Base-by-base conservation (phyloP, 2,888 invertebrate species). In the Coelopa pilipes region DNA sequence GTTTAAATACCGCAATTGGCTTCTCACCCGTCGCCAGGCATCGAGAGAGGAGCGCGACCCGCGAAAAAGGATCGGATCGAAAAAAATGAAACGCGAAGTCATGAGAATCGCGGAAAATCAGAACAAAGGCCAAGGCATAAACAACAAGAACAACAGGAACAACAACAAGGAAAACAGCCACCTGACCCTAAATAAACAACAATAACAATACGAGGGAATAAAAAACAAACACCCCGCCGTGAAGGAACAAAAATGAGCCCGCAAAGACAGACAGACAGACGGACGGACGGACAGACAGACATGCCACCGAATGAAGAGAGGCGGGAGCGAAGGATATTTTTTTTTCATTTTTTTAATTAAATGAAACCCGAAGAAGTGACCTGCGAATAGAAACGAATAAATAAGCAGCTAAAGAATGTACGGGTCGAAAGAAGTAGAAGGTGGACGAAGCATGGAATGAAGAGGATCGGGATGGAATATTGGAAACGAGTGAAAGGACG, bases 281-380 rank as follows among this genome's bases (percentile, higher is more conserved):
- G 49, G 21, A 67, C 17, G 46, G 50, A 62, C 49, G 12, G 24
- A 7, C 47, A 24, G 46, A 70, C 53, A 57, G 49, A 57, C 49
- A 50, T 71, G 46, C 69, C 50, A 53, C 1, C 24, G 45, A 19
- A 57, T 7, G 62, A 24, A 34, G 24, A n/a, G 46, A 10, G 24
- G 45, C n/a, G 15, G 70, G 53, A 53, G 34, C 49, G 60, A 62
- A 69, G 47, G 53, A 60, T 19, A n/a, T 69, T 69, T 57, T 85
- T 85, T 85, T 85, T 46, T 50, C 15, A n/a, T 69, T 69, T 57
- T 85, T 85, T 85, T 85, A 85, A 85, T 85, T 85, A 85, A 85
- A 85, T 85, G 85, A 85, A 85, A 83, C 85, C 86, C 78, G 82
- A 84, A 82, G 83, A 85, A 85, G 85, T 85, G 85, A 85, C 85